Conservation (phyloP, 2,888 invertebrate species). For the Eupithecia vulgata region DNA sequence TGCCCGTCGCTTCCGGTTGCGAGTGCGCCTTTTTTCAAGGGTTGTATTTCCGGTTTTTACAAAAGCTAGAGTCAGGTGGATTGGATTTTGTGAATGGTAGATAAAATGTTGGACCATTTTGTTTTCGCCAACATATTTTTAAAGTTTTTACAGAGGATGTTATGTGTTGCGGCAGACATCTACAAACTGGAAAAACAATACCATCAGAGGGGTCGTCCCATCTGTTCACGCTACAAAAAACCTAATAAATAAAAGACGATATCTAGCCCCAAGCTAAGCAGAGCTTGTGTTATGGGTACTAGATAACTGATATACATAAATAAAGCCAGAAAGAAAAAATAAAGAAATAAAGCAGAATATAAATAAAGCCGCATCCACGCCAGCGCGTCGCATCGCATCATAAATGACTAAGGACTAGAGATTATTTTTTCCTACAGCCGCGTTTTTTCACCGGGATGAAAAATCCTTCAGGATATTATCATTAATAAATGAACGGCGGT, state of each 20-base stretch:
- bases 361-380: constrained; percentile 47
- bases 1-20: constrained; percentile 77
- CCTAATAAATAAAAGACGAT: no score
- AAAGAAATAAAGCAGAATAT: no score
- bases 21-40: constrained; percentile 73
- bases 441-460: constrained; percentile 71
- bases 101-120: background rate
- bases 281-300: no score
- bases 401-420: constrained; percentile 71
- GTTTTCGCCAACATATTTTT: background rate
- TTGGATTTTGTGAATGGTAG: constrained; percentile 14
- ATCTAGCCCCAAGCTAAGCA: no score
- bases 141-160: background rate
- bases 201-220: no score
- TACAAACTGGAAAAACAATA: no score
- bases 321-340: no score
- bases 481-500: constrained; percentile 79
- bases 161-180: no score
- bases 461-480: constrained; percentile 81
- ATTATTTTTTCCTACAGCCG: constrained; percentile 69
- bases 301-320: no score
- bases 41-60: constrained; percentile 78
- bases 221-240: no score
- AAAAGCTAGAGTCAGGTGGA: constrained; percentile 55
- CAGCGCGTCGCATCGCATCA: constrained; percentile 57